A percentile compares a stretch with the other conserved stretches of the same genome.
phyloP scores from a whole-genome alignment of 2,113 vertebrate genomes.

The Myrmophylax atrothorax region DNA sequence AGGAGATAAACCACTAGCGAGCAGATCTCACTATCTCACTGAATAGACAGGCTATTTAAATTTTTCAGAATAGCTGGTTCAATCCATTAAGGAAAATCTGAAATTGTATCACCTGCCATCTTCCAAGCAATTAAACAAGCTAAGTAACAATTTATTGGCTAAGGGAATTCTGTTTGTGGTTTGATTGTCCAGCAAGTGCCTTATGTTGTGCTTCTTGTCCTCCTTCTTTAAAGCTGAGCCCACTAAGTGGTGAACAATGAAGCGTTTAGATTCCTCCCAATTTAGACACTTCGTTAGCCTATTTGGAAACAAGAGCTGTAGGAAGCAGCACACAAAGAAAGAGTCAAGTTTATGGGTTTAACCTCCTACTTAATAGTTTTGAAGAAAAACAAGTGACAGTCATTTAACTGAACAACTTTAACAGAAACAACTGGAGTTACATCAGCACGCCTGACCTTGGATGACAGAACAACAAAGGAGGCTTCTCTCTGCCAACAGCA shows the following conservation, averaged over 20 bases:
- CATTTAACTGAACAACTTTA: constrained; percentile 21
- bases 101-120: neutral
- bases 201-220: neutral
- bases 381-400: neutral
- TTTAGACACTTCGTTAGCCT: neutral
- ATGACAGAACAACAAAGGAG: constrained; percentile 41
- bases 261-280: neutral
- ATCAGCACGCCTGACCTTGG: neutral
- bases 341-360: neutral
- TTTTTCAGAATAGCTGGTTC: neutral
- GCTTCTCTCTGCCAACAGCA: constrained; percentile 37
- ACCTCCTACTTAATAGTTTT: neutral
- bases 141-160: neutral
- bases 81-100: neutral
- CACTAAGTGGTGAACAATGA: neutral
- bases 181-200: neutral
- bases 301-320: neutral
- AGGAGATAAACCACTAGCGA: neutral
- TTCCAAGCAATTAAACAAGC: neutral
- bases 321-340: neutral
- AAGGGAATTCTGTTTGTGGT: neutral
- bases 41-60: neutral
- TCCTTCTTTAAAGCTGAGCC: neutral
- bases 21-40: neutral
- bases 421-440: constrained; percentile 1